Base-by-base conservation (phyloP, 2,888 invertebrate genomes). In the Tinea trinotella region DNA sequence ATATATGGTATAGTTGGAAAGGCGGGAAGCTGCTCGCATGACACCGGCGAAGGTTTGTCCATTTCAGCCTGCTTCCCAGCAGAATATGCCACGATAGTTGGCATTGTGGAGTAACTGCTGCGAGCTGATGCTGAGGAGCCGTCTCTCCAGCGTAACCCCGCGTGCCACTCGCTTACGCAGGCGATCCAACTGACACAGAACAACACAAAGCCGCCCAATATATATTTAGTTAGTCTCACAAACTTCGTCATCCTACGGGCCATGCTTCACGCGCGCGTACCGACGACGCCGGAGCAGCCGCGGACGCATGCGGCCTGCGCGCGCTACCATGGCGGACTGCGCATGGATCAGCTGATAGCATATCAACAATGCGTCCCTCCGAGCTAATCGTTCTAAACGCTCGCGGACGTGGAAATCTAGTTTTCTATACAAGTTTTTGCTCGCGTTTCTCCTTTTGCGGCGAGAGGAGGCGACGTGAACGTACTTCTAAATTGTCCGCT, bases 81-180 rank as follows among this genome's bases (percentile, higher is more conserved):
- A 24, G 90, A 90, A 71, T 89, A 90, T 15, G 87, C 89, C 59
- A 90, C 87, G 60, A 90, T 88, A 57, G 89, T 89, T 64, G 82
- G 82, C 76, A 89, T 87, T 56, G 85, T 85, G 20, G 84, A 65
- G 57, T 68, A n/a, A 20, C 17, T 56, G 59, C 19, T 20, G 12
- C 20, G 22, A 2, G 22, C 18, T 17, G 61, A 17, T 61, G 67
- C 13, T 66, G 62, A 19, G 30, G 30, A n/a, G 30, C n/a, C n/a
- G 55, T 59, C 65, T 54, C 65, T 66, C 79, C 78, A 76, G 17
- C 66, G 68, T 57, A 71, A 67, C 54, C 70, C 69, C 3, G 70
- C 57, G 60, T 74, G 74, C 84, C 84, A 84, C 61, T 81, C 76
- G 61, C 66, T 77, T 57, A 84, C 76, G 63, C 76, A 71, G 40